These are phyloP conservation scores for Tachypleus tridentatus DNA, from an alignment of 1,140 invertebrate genomes.

Conservation along the genomic window DNA sequence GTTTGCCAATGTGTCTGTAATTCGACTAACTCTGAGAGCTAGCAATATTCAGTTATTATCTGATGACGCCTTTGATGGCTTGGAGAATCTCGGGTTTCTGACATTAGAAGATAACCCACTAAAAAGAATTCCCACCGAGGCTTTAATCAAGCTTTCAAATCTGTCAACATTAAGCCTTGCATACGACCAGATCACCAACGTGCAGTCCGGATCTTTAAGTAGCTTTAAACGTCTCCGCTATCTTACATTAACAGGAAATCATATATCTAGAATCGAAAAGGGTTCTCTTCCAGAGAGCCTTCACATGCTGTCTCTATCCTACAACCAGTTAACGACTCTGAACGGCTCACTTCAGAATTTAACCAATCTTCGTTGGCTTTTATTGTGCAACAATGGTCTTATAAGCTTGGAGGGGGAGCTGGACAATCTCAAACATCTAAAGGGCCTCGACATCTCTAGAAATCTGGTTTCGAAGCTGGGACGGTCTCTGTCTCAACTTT, in stretches of 20 bases:
- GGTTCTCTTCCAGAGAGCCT: conserved; percentile 12
- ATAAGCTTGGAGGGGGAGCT: conserved; percentile 11
- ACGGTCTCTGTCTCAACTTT: conserved; percentile 4
- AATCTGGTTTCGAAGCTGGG: conserved; percentile 8
- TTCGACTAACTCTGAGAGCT: conserved; percentile 7
- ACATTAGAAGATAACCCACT: conserved; percentile 11
- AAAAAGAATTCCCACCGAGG: conserved; percentile 4
- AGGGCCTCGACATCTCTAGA: conserved; percentile 6
- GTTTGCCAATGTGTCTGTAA: conserved; percentile 8
- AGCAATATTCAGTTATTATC: conserved; percentile 6
- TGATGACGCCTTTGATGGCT: conserved; percentile 11
- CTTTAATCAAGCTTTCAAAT: conserved; percentile 8
- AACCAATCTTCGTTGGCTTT: conserved; percentile 9
- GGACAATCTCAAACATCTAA: conserved; percentile 7
- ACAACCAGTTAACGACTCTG: conserved; percentile 6
- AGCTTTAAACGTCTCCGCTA: conserved; percentile 1
- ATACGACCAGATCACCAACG: conserved; percentile 1
- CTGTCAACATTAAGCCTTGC: conserved; percentile 7
- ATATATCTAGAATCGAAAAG: conserved; percentile 1
- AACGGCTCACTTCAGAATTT: conserved; percentile 9
- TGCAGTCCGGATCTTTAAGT: background rate
- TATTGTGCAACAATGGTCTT: conserved; percentile 10
- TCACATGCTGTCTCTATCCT: conserved; percentile 8
- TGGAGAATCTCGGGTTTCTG: conserved; percentile 6
- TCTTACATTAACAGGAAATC: conserved; percentile 8